Base-by-base conservation (phyloP, 1,140 invertebrate genomes). In the Anoplophora glabripennis region DNA sequence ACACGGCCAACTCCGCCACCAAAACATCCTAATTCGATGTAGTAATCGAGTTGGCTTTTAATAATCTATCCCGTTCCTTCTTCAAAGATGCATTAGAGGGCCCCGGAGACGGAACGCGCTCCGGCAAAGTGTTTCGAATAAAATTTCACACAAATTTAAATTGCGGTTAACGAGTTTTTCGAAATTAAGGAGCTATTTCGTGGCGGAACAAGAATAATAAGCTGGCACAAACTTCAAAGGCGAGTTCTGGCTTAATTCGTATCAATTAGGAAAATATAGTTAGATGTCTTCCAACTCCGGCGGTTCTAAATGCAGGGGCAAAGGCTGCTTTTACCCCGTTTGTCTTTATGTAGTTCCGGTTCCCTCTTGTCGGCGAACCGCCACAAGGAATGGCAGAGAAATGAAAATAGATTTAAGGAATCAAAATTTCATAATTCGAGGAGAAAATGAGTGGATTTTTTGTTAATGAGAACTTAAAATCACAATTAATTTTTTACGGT, bases 161-260 rank as follows among this genome's bases (percentile, higher is more conserved):
- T 69, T 69, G 67, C 55, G 67, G 67, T 66, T 69, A 67, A 69
- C 64, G 55, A 69, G 61, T 67, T 69, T 68, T 69, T 64, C 57
- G 61, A 60, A 65, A 69, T 67, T 69, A 66, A 65, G 61, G 65
- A 69, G 62, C 67, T 60, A 69, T 69, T 65, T 59, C 64, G 55
- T 47, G 42, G 61, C 56, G 63, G 61, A 66, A 62, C 59, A 61
- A 59, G 61, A 68, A 68, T 67, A 67, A 67, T 61, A 60, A 60
- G 61, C 53, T 51, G 55, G 55, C 57, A 63, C 59, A 67, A 66
- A 66, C 59, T 47, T 48, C 49, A 66, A 48, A 45, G 54, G 53
- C 44, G 41, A 59, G 41, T 48, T 41, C 51, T 67, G 35, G 12
- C n/a, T 17, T 37, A 68, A 68, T 68, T 68, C 65, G 61, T 69